A percentile compares a stretch with the other conserved stretches of the same genome.
phyloP scores from a whole-genome alignment of 1,140 invertebrate genomes.

The Trichogramma pretiosum region DNA sequence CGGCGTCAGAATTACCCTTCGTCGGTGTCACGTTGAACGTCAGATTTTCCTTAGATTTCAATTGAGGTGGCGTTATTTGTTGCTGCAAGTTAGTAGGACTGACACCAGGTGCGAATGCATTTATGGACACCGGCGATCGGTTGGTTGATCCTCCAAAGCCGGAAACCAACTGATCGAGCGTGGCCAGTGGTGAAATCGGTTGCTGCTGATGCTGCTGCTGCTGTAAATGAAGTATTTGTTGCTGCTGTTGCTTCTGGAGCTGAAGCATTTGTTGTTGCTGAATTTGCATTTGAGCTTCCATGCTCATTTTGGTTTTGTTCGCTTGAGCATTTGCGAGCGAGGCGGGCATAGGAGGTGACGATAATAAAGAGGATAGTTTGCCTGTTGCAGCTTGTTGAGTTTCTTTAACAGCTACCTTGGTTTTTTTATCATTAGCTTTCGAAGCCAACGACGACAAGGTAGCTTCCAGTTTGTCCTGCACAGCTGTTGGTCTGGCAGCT shows the following conservation, averaged over 20 bases:
- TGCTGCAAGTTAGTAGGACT: not conserved
- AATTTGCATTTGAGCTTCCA: too few relatives aligned
- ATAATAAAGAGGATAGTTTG: too few relatives aligned
- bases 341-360: not conserved
- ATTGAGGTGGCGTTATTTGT: not conserved
- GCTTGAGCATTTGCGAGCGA: slow-evolving; percentile 4
- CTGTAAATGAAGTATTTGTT: not conserved
- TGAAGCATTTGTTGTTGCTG: not conserved
- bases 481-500: slow-evolving; percentile 27
- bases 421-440: not conserved
- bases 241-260: not conserved
- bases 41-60: slow-evolving; percentile 1
- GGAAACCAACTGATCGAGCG: slow-evolving; percentile 36
- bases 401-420: not conserved
- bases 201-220: too few relatives aligned
- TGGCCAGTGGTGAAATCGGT: too few relatives aligned
- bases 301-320: slow-evolving; percentile 10
- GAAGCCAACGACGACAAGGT: slow-evolving; percentile 34
- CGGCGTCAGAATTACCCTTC: too few relatives aligned
- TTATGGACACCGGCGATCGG: not conserved
- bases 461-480: slow-evolving; percentile 35
- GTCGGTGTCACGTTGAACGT: too few relatives aligned
- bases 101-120: too few relatives aligned
- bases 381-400: not conserved
- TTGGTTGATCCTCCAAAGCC: slow-evolving; percentile 23